Evolutionary conservation across 1,140 invertebrate genomes (phyloP).

Genomic region (Bombus waltoni): DNA sequence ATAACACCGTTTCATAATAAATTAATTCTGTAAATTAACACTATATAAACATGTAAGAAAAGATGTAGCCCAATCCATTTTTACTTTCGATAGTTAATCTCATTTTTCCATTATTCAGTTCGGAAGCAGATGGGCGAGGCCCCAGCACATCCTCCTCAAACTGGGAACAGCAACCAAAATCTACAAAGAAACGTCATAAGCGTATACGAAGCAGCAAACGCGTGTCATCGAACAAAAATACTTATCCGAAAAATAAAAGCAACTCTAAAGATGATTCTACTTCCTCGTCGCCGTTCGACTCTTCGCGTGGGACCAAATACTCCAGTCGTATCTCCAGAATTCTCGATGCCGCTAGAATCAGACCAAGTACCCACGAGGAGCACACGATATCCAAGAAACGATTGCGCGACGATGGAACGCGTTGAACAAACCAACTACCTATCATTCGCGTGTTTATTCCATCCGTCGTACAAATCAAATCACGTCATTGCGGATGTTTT

Average conservation of each 20-base stretch:
- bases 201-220: conserved; percentile 17
- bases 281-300: neutral
- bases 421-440: conserved; percentile 1
- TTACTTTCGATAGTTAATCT: neutral
- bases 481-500: neutral
- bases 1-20: no score
- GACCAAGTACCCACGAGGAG: conserved; percentile 66
- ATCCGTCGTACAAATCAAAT: neutral
- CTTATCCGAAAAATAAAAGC: neutral
- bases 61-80: neutral
- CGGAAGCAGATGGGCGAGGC: conserved; percentile 17
- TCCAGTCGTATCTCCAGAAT: neutral
- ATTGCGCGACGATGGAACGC: neutral
- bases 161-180: neutral
- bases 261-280: neutral
- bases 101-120: conserved; percentile 17
- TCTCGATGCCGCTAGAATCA: conserved; percentile 57
- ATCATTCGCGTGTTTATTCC: neutral
- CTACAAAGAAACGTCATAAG: conserved; percentile 18
- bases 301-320: neutral
- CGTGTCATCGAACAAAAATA: neutral
- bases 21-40: no score
- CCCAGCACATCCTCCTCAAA: conserved; percentile 25
- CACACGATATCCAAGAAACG: conserved; percentile 64
- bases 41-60: neutral